phyloP scores from a whole-genome alignment of 2,113 vertebrate species.

The Herpailurus yagouaroundi region DNA sequence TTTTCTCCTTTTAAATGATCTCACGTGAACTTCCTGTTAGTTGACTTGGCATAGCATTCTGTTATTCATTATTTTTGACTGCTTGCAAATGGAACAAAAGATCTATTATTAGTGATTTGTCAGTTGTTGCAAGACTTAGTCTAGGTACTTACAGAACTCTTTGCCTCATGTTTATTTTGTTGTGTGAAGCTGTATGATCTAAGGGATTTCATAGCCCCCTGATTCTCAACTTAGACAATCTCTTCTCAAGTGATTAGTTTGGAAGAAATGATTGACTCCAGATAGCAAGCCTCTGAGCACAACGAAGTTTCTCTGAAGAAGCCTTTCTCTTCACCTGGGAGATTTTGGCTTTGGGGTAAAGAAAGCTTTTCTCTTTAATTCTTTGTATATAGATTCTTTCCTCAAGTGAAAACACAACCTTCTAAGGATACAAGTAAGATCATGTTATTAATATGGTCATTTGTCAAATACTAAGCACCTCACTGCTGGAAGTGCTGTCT shows the following conservation, averaged over 20 bases:
- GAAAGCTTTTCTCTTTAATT: neutral
- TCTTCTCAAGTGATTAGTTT: constrained; percentile 30
- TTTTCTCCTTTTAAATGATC: constrained; percentile 77
- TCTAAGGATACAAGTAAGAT: neutral
- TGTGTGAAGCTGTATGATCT: constrained; percentile 46
- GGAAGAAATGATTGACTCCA: neutral
- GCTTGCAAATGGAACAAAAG: constrained; percentile 61
- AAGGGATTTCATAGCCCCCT: constrained; percentile 41
- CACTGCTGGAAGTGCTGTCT: neutral
- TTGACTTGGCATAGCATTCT: constrained; percentile 45
- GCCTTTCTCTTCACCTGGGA: neutral
- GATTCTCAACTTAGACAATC: constrained; percentile 32
- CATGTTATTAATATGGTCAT: neutral
- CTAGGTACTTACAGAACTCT: constrained; percentile 49
- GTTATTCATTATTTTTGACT: constrained; percentile 68
- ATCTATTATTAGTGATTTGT: constrained; percentile 55
- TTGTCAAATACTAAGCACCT: neutral
- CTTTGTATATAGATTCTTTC: neutral
- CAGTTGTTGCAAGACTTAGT: constrained; percentile 56
- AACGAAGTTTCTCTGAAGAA: neutral
- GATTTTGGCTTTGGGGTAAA: neutral
- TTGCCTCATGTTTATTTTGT: constrained; percentile 70
- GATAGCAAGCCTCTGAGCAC: neutral
- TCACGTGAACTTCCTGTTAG: constrained; percentile 63
- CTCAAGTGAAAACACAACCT: neutral